Percentiles rank a stretch among this genome's conserved stretches.
Evolutionary conservation across 2,888 invertebrate genomes (phyloP).

Genomic region (Drosophila imparisetae): DNA sequence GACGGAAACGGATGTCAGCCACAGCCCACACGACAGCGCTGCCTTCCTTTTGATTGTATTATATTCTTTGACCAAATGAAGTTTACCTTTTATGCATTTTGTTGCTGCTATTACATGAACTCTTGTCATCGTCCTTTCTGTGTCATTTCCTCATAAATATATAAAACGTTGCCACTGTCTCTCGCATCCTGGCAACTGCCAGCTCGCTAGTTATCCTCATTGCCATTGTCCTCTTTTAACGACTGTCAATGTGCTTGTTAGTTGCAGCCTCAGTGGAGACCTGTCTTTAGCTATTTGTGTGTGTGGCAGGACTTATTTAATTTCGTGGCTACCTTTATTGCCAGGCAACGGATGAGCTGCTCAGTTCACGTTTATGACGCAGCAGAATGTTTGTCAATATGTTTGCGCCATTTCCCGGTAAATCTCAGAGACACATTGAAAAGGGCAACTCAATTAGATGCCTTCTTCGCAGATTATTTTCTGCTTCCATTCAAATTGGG

Average conservation of each 20-base stretch:
- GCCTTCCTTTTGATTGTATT: slow-evolving; percentile 13
- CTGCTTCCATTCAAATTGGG: neutral
- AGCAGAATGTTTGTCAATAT: slow-evolving; percentile 18
- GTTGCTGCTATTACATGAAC: slow-evolving; percentile 8
- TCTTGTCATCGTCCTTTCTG: slow-evolving; percentile 20
- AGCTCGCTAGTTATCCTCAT: slow-evolving; percentile 9
- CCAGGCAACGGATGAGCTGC: slow-evolving; percentile 19
- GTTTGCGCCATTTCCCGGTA: slow-evolving; percentile 13
- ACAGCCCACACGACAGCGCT: slow-evolving; percentile 8
- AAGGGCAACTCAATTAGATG: slow-evolving; percentile 38
- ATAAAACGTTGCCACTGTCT: slow-evolving; percentile 33
- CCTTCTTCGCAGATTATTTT: slow-evolving; percentile 10
- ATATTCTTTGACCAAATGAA: slow-evolving; percentile 25
- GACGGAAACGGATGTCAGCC: slow-evolving; percentile 69
- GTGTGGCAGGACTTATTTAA: slow-evolving; percentile 37
- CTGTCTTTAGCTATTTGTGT: neutral
- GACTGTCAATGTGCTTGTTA: slow-evolving; percentile 51
- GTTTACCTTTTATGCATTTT: slow-evolving; percentile 37
- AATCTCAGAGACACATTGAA: neutral
- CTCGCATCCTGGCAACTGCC: slow-evolving; percentile 21
- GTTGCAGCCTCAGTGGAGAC: slow-evolving; percentile 17
- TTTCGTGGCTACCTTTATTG: slow-evolving; percentile 42
- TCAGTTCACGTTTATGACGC: slow-evolving; percentile 21
- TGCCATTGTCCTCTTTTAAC: slow-evolving; percentile 45
- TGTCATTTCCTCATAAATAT: slow-evolving; percentile 42